Conservation (phyloP, 2,113 vertebrate genomes). For the Mormyrus iriodes region DNA sequence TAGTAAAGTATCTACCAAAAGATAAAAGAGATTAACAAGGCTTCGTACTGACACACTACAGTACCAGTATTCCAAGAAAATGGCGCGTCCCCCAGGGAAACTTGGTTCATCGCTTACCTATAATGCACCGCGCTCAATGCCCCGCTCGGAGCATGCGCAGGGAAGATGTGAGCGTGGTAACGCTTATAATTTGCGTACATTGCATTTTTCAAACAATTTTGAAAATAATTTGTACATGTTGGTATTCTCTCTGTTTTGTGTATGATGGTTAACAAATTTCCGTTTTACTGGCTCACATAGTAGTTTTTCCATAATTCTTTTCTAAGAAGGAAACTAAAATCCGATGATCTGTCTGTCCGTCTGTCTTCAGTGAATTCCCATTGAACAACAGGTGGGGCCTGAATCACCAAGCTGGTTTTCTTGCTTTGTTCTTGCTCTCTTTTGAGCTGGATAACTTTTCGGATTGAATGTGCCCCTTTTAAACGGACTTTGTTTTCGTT, state of each 20-base stretch:
- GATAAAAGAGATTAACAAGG: not conserved
- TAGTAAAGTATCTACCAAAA: not conserved
- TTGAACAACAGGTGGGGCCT: not conserved
- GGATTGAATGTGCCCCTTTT: not conserved
- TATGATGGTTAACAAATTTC: not conserved
- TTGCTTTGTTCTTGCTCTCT: not conserved
- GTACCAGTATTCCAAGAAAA: not conserved
- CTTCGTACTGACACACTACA: not conserved
- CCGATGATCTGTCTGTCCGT: not conserved
- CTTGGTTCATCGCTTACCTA: not conserved
- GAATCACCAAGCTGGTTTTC: not conserved
- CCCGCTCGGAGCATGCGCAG: not conserved
- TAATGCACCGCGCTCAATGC: not conserved
- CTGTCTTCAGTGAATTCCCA: not conserved
- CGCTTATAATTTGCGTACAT: not conserved
- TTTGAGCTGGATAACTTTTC: not conserved
- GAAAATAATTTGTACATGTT: not conserved
- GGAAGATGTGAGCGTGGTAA: not conserved
- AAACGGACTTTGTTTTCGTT: not conserved
- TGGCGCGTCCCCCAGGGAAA: constrained; percentile 1
- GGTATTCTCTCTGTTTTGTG: not conserved
- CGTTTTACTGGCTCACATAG: not conserved
- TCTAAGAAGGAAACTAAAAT: not conserved
- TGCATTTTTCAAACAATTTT: not conserved
- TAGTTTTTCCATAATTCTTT: not conserved